Evolutionary conservation across 2,797 vertebrate genomes (phyloP).

Genomic region (Xenops minutus): DNA sequence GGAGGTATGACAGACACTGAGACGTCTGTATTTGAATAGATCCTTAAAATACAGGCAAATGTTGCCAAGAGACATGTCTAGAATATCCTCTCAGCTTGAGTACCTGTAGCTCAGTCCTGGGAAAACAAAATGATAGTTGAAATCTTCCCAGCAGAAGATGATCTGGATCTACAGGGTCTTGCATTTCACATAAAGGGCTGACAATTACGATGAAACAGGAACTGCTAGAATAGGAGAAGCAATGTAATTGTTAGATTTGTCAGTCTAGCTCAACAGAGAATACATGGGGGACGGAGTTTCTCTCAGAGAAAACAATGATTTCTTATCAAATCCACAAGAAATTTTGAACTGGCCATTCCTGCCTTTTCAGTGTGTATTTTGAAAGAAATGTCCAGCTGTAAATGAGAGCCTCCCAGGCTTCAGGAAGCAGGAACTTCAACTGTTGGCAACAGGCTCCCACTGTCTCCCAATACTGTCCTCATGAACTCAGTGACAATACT

Average conservation of each 20-base stretch:
- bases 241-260: background rate
- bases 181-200: background rate
- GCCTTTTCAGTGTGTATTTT: background rate
- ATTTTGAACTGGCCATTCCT: background rate
- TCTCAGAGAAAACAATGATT: background rate
- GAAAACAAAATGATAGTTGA: background rate
- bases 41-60: background rate
- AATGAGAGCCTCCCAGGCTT: background rate
- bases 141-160: background rate
- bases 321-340: background rate
- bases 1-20: background rate
- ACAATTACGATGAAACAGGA: background rate
- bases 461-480: background rate
- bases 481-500: background rate
- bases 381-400: background rate
- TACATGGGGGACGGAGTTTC: background rate
- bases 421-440: background rate
- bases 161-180: background rate
- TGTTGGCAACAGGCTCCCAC: background rate
- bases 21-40: background rate
- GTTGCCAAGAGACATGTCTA: background rate
- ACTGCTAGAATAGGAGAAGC: background rate
- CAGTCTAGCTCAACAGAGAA: background rate
- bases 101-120: background rate
- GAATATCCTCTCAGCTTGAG: background rate